phyloP scores from a whole-genome alignment of 2,113 vertebrate species.

The Archocentrus centrarchus region DNA sequence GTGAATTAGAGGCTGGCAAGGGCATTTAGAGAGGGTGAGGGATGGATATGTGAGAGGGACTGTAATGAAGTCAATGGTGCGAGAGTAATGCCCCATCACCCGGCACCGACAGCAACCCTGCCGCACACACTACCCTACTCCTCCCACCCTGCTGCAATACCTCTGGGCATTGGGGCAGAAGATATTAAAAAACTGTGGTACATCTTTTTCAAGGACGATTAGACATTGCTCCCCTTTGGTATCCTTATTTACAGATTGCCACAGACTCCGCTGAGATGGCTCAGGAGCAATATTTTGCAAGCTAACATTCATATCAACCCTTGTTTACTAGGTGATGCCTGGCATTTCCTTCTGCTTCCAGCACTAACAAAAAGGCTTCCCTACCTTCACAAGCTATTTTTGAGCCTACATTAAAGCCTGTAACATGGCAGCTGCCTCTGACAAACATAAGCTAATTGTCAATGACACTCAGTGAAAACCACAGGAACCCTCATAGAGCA shows the following conservation, averaged over 20 bases:
- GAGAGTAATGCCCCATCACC: slow-evolving; percentile 79
- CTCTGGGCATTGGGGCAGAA: slow-evolving; percentile 73
- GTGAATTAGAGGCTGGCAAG: slow-evolving; percentile 77
- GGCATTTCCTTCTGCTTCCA: slow-evolving; percentile 37
- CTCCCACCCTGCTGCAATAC: slow-evolving; percentile 61
- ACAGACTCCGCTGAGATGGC: slow-evolving; percentile 44
- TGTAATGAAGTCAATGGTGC: slow-evolving; percentile 82
- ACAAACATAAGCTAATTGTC: slow-evolving; percentile 46
- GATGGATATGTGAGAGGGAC: slow-evolving; percentile 75
- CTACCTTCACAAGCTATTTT: slow-evolving; percentile 17
- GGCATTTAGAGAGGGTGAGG: slow-evolving; percentile 69
- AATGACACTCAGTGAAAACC: slow-evolving; percentile 36
- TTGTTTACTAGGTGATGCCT: slow-evolving; percentile 35
- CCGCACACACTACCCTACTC: slow-evolving; percentile 45
- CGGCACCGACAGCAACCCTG: slow-evolving; percentile 56
- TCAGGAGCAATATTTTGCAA: slow-evolving; percentile 35
- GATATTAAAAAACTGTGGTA: slow-evolving; percentile 75
- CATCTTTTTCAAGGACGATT: slow-evolving; percentile 79
- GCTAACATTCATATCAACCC: slow-evolving; percentile 48
- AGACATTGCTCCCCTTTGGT: slow-evolving; percentile 68
- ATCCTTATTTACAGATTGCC: slow-evolving; percentile 70
- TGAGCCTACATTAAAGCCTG: slow-evolving; percentile 37
- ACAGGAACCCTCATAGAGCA: slow-evolving; percentile 8
- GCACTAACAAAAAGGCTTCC: slow-evolving; percentile 15
- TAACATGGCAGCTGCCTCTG: slow-evolving; percentile 26